These are phyloP conservation scores for Acleris cristana DNA, from an alignment of 2,888 invertebrate genomes.

Conservation along the genomic window DNA sequence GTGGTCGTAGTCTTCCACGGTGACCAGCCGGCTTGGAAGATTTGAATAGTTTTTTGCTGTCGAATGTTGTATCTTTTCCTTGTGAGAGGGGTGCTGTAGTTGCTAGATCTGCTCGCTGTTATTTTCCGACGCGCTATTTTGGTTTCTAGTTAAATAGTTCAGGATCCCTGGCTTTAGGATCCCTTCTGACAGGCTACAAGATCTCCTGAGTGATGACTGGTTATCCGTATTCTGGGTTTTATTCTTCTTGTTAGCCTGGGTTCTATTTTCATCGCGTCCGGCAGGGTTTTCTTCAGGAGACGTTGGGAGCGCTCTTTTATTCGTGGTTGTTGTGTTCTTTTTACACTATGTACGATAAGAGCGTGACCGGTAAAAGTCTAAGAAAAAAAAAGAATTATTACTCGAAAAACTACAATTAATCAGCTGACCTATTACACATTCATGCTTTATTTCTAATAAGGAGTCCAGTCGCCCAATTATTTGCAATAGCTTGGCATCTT, in stretches of 20 bases:
- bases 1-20: slow-evolving; percentile 38
- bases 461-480: no score
- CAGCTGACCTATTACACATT: no score
- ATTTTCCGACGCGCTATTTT: neutral
- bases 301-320: slow-evolving; percentile 8
- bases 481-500: no score
- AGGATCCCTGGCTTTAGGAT: slow-evolving; percentile 15
- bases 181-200: slow-evolving; percentile 2
- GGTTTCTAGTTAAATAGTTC: slow-evolving; percentile 14
- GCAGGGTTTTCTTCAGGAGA: neutral
- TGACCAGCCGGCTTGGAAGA: no score
- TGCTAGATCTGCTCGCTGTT: slow-evolving; percentile 11
- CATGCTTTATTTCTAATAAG: no score
- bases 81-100: slow-evolving; percentile 22
- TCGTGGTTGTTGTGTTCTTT: slow-evolving; percentile 1
- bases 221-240: neutral
- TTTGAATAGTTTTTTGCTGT: neutral
- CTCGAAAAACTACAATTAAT: no score
- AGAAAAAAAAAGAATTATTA: no score
- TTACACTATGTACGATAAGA: no score
- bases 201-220: neutral
- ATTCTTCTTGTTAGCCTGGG: slow-evolving; percentile 17
- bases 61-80: slow-evolving; percentile 2
- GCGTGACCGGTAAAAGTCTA: no score
- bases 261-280: neutral